These are phyloP conservation scores for Dermatophagoides farinae DNA, from an alignment of 1,140 invertebrate species.

Conservation along the genomic window DNA sequence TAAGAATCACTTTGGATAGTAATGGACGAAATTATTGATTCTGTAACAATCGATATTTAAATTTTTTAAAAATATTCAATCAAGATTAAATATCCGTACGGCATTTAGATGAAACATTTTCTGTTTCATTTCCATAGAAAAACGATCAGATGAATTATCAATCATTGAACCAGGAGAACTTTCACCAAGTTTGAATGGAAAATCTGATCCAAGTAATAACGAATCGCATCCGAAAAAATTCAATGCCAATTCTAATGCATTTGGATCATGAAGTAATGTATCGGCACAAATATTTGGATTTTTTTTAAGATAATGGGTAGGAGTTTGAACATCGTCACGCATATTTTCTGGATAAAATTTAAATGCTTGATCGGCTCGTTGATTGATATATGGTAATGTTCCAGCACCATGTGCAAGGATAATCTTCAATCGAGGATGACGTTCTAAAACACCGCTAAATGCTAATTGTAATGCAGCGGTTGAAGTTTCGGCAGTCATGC, in stretches of 20 bases:
- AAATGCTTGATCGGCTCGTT: slow-evolving; percentile 32
- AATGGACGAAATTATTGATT: background rate
- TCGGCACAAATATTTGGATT: slow-evolving; percentile 31
- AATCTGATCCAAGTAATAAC: slow-evolving; percentile 37
- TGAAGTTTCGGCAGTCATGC: slow-evolving; percentile 40
- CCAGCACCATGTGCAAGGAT: slow-evolving; percentile 42
- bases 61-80: background rate
- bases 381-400: slow-evolving; percentile 36
- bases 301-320: slow-evolving; percentile 30
- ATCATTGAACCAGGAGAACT: slow-evolving; percentile 33
- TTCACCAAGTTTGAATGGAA: slow-evolving; percentile 40
- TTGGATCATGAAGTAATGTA: slow-evolving; percentile 34
- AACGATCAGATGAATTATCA: slow-evolving; percentile 20
- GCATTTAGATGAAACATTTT: slow-evolving; percentile 1
- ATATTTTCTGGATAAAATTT: slow-evolving; percentile 14
- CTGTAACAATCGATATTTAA: background rate
- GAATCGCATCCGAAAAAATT: slow-evolving; percentile 33
- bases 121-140: background rate
- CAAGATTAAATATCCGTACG: background rate
- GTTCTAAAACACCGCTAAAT: slow-evolving; percentile 37
- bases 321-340: slow-evolving; percentile 25
- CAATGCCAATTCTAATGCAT: slow-evolving; percentile 31
- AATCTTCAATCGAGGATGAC: slow-evolving; percentile 28
- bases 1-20: too few species aligned
- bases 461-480: slow-evolving; percentile 34